Conservation (phyloP, 2,888 invertebrate species). For the Epistrophella euchroma region DNA sequence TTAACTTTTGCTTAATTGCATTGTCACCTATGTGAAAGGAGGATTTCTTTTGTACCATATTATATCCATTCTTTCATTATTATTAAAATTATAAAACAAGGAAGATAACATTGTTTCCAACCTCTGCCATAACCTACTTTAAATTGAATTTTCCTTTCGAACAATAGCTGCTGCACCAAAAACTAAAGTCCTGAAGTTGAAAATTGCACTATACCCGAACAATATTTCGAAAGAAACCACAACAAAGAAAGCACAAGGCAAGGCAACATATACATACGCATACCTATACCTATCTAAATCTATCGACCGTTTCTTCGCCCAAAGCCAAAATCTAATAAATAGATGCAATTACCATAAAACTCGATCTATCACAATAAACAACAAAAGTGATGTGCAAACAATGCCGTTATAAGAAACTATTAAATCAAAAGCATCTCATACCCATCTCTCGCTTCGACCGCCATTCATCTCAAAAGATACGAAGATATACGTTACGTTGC, state of each 20-base stretch:
- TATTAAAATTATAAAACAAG: constrained; percentile 19
- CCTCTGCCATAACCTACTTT: constrained; percentile 52
- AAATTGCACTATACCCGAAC: constrained; percentile 30
- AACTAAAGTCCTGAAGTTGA: constrained; percentile 26
- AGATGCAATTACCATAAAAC: constrained; percentile 64
- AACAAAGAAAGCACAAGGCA: constrained; percentile 50
- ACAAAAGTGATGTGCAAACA: constrained; percentile 53
- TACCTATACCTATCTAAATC: background rate
- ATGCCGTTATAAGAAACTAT: constrained; percentile 42
- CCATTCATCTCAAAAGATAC: constrained; percentile 28
- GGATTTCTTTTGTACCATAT: background rate
- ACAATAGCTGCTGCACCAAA: constrained; percentile 33
- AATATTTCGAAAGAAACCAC: constrained; percentile 29
- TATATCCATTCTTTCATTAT: background rate
- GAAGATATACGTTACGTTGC: constrained; percentile 22
- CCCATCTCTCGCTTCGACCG: background rate
- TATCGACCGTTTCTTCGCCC: constrained; percentile 20
- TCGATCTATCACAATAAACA: constrained; percentile 65
- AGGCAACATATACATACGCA: background rate
- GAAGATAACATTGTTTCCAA: constrained; percentile 20
- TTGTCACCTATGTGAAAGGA: background rate
- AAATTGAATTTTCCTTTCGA: constrained; percentile 32
- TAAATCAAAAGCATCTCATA: constrained; percentile 33
- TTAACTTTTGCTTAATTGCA: constrained; percentile 4
- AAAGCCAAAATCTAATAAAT: constrained; percentile 56